These are phyloP conservation scores for Corticium candelabrum DNA, from an alignment of 37 sponge, comb jelly and placozoan species.

Conservation along the genomic window DNA sequence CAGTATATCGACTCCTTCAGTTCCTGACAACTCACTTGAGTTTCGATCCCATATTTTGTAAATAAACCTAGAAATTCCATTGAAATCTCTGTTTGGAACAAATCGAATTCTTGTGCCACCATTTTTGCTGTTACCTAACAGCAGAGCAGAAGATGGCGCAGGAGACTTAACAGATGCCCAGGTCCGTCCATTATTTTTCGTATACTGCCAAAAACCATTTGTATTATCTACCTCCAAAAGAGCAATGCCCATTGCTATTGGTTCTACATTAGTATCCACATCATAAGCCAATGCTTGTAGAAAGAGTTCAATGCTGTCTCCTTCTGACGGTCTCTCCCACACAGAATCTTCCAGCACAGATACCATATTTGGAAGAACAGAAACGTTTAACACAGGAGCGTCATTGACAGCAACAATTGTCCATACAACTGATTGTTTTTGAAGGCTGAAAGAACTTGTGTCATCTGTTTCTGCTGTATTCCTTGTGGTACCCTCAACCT, in stretches of 20 bases:
- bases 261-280: conserved; percentile 29
- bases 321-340: conserved; percentile 40
- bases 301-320: conserved; percentile 50
- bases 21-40: conserved; percentile 40
- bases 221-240: conserved; percentile 30
- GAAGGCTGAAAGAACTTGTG: conserved; percentile 52
- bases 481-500: conserved; percentile 35
- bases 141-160: conserved; percentile 30
- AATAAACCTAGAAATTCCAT: conserved; percentile 38
- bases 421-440: conserved; percentile 33
- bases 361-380: conserved; percentile 36
- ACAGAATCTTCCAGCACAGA: conserved; percentile 66
- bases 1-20: conserved; percentile 30
- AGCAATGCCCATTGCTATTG: conserved; percentile 62
- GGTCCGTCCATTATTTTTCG: conserved; percentile 36
- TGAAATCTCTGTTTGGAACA: conserved; percentile 53
- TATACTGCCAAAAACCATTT: conserved; percentile 71
- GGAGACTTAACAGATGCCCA: conserved; percentile 51
- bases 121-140: conserved; percentile 28
- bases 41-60: conserved; percentile 81
- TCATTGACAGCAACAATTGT: conserved; percentile 72
- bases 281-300: conserved; percentile 32
- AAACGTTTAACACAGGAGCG: conserved; percentile 60
- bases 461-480: conserved; percentile 2
- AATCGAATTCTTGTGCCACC: conserved; percentile 54